Evolutionary conservation across 2,113 vertebrate species (phyloP), one percentile per base, ranked within the genome.

Genomic region (Vidua chalybeata): DNA sequence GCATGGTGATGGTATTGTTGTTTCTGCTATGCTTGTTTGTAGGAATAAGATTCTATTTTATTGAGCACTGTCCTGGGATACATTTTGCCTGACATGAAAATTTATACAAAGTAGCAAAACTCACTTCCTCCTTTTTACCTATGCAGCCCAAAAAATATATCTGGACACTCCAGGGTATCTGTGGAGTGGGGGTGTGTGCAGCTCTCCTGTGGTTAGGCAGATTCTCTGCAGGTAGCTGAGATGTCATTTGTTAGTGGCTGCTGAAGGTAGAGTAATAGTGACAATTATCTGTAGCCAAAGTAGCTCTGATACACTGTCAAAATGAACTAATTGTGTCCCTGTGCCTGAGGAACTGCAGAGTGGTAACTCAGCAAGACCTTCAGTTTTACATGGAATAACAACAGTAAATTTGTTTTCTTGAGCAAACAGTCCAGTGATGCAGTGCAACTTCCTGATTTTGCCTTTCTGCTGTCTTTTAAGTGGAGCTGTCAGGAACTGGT

Each of bases 391-490:
- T 30, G 52, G 77, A 82, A 73, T 56, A 92, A 73, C 73, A 73
- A 45, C 20, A 66, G 46, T 37, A 80, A 58, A 79, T 56, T 35
- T 90, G 37, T 62, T 89, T 77, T 59, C 59, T 46, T 83, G 71
- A 93, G 54, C 46, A 68, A 92, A 45, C 8, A 68, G 24, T 62
- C n/a, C 13, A 56, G 31, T 84, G 72, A 58, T 54, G n/a, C 91
- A 69, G 55, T 74, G 46, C 37, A 67, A 71, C 30, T 91, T 84
- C 51, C 46, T 62, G 56, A 17, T 35, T 87, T 94, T 54, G 35
- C 48, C 48, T 68, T 75, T 86, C 56, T 89, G 19, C 80, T 43
- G 41, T 79, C 30, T 76, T 81, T 87, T 93, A 96, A 97, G 59
- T 75, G 76, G 87, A 82, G 30, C 62, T 89, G 68, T 90, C 73